Conservation (phyloP, 2,797 vertebrate genomes). For the Hydrolagus colliei region DNA sequence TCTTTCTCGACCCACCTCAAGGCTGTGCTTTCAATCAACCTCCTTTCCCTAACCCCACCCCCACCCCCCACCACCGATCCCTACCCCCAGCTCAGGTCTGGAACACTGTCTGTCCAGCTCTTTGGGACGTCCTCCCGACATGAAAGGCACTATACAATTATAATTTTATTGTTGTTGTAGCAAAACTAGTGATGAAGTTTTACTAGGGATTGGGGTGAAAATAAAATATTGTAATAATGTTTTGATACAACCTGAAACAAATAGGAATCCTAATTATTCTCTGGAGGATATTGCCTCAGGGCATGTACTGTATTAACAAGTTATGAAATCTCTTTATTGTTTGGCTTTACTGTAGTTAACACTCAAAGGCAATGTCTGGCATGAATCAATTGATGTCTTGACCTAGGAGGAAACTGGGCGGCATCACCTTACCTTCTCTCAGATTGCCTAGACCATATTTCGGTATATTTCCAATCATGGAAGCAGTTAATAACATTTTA, state of each 20-base stretch:
- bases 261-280: not conserved
- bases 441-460: not conserved
- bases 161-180: too few relatives aligned
- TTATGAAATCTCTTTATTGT: not conserved
- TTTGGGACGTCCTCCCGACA: too few relatives aligned
- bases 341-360: not conserved
- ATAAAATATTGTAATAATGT: not conserved
- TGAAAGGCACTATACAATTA: too few relatives aligned
- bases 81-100: too few relatives aligned
- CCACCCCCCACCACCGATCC: too few relatives aligned
- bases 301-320: not conserved
- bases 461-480: not conserved
- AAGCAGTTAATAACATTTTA: conserved; percentile 14
- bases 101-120: too few relatives aligned
- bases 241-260: not conserved
- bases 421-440: not conserved
- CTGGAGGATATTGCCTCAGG: not conserved
- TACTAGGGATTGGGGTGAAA: too few relatives aligned
- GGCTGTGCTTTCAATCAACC: too few relatives aligned
- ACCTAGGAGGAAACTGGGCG: not conserved
- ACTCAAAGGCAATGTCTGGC: not conserved
- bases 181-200: too few relatives aligned
- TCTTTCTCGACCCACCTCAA: too few relatives aligned
- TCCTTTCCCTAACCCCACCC: too few relatives aligned
- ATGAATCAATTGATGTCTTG: conserved; percentile 21